phyloP scores from a whole-genome alignment of 2,888 invertebrate species.

The Mongoloraphidia duomilia region DNA sequence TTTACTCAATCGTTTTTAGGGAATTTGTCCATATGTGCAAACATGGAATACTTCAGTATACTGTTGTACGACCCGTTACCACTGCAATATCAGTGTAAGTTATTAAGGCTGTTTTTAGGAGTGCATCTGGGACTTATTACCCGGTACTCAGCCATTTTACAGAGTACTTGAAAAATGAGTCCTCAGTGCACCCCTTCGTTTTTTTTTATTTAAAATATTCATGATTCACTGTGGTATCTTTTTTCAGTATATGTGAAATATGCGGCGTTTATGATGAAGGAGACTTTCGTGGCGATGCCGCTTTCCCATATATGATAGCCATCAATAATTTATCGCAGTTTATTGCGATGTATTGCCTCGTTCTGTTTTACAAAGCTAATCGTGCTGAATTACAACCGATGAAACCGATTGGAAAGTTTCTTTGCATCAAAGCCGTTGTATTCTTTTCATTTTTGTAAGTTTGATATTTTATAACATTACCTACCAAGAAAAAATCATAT shows the following conservation, averaged over 20 bases:
- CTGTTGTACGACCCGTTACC: conserved; percentile 78
- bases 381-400: conserved; percentile 76
- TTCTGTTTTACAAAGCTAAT: conserved; percentile 85
- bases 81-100: conserved; percentile 81
- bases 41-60: conserved; percentile 92
- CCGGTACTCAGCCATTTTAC: too few species aligned
- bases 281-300: conserved; percentile 68
- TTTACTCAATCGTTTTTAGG: conserved; percentile 32
- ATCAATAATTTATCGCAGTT: conserved; percentile 89
- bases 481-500: not conserved
- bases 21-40: conserved; percentile 90
- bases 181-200: too few species aligned
- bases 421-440: conserved; percentile 94
- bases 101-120: conserved; percentile 2
- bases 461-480: not conserved
- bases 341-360: conserved; percentile 90
- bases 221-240: conserved; percentile 3
- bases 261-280: conserved; percentile 83
- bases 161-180: too few species aligned
- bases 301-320: conserved; percentile 77
- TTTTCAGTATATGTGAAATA: conserved; percentile 66
- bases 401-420: conserved; percentile 87
- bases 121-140: too few species aligned
- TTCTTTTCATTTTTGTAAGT: conserved; percentile 98
- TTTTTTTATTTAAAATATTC: not conserved